Evolutionary conservation across 2,888 invertebrate species (phyloP).

Genomic region (Drosophila mayaguana): DNA sequence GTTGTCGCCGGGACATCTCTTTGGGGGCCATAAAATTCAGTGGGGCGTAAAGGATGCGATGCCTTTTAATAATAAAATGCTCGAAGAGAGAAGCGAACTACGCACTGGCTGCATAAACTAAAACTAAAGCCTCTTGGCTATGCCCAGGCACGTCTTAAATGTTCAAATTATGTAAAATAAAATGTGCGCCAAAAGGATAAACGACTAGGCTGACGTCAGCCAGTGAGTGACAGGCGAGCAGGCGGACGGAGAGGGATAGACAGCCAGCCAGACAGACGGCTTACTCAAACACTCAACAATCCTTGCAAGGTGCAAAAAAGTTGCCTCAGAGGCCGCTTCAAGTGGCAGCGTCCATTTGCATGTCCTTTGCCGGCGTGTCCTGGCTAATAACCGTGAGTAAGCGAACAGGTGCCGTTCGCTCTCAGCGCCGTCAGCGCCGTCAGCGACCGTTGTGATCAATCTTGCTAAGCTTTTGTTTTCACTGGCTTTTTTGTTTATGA

Average conservation of each 20-base stretch:
- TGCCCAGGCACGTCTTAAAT: slow-evolving; percentile 80
- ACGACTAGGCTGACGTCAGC: slow-evolving; percentile 76
- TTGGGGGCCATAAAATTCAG: slow-evolving; percentile 70
- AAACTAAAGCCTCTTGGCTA: slow-evolving; percentile 80
- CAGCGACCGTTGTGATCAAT: slow-evolving; percentile 76
- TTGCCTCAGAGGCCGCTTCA: slow-evolving; percentile 37
- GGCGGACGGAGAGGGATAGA: slow-evolving; percentile 29
- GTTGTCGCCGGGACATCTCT: slow-evolving; percentile 29
- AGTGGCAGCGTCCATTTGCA: slow-evolving; percentile 68
- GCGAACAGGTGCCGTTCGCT: slow-evolving; percentile 69
- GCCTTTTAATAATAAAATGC: slow-evolving; percentile 70
- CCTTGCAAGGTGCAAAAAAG: slow-evolving; percentile 74
- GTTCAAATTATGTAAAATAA: slow-evolving; percentile 81
- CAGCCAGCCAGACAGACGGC: slow-evolving; percentile 30
- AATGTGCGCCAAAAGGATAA: slow-evolving; percentile 74
- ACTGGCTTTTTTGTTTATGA: slow-evolving; percentile 74
- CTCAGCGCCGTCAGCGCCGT: slow-evolving; percentile 32
- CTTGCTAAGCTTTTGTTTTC: slow-evolving; percentile 83
- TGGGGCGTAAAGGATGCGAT: slow-evolving; percentile 80
- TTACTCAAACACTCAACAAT: slow-evolving; percentile 59
- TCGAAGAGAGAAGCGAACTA: slow-evolving; percentile 38
- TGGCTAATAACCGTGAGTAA: slow-evolving; percentile 80
- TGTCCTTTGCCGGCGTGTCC: slow-evolving; percentile 35
- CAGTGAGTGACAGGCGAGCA: slow-evolving; percentile 60
- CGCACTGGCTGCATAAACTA: slow-evolving; percentile 72